Evolutionary conservation across 2,113 vertebrate species (phyloP), one percentile per base, ranked within the genome.

Genomic region (Corydoras maculifer): DNA sequence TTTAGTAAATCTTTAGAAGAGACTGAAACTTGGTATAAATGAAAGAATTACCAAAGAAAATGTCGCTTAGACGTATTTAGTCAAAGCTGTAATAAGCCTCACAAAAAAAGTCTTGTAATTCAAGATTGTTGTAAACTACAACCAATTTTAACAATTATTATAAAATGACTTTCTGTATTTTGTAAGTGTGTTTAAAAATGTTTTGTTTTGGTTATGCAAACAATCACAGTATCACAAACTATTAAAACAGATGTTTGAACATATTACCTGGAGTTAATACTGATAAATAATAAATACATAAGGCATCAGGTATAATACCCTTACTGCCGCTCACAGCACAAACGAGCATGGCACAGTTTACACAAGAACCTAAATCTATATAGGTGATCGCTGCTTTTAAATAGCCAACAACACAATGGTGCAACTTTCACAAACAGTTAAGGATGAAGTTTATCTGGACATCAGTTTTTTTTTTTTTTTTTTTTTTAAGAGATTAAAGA

Each of bases 361-460:
- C 62, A 49, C 15, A 50, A 53, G 10, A 53, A 31, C 32, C 7
- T 30, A 48, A 58, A 55, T 70, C 68, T 15, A 31, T 18, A 61
- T 29, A 13, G 72, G 29, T 60, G 61, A 69, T 32, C 2, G 3
- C 13, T 50, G 58, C 15, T 43, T 8, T 14, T 71, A 49, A 9
- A 30, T 8, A 62, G 18, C n/a, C 69, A 30, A 65, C 30, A 74
- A 61, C 30, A 76, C 73, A 69, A 70, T 12, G 58, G 71, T 13
- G 59, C 9, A 68, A 59, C 58, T 29, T 76, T 76, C 70, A 79
- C 74, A 79, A 43, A 43, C 35, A 43, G 35, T 43, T 43, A 5
- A 43, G 7, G 18, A 25, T 25, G 35, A 8, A 43, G 35, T 43
- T 43, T 43, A 43, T 43, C 35, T 43, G 35, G 35, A 43, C 35